Evolutionary conservation across 2,113 vertebrate species (phyloP).

Genomic region (Ceratotherium simum): DNA sequence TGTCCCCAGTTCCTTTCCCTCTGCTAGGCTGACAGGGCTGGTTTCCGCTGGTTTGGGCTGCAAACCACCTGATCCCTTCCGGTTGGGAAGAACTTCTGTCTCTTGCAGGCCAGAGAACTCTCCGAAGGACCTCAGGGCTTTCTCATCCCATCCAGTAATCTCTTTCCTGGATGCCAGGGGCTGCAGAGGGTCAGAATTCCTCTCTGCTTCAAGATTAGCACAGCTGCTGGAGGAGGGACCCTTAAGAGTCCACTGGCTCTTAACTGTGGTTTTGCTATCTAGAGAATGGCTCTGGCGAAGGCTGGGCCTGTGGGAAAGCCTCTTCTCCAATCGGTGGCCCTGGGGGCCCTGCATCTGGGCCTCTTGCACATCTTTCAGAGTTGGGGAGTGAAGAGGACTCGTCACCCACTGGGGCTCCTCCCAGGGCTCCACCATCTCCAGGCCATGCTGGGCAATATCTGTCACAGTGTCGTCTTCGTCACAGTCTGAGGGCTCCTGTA

Average conservation of each 20-base stretch:
- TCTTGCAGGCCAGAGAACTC: constrained; percentile 71
- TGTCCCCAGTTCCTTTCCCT: constrained; percentile 58
- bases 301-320: constrained; percentile 84
- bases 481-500: constrained; percentile 86
- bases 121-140: constrained; percentile 58
- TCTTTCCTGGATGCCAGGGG: neutral
- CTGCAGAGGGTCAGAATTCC: constrained; percentile 61
- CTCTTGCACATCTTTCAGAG: constrained; percentile 89
- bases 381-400: constrained; percentile 96
- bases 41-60: constrained; percentile 57
- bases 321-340: constrained; percentile 72
- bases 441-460: constrained; percentile 87
- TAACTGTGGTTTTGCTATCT: constrained; percentile 86
- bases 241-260: constrained; percentile 84
- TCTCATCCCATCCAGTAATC: constrained; percentile 70
- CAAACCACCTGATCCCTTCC: constrained; percentile 51
- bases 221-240: constrained; percentile 80
- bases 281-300: constrained; percentile 90
- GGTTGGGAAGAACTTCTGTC: constrained; percentile 30
- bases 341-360: constrained; percentile 72
- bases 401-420: constrained; percentile 98
- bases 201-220: constrained; percentile 69
- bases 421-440: constrained; percentile 96
- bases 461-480: constrained; percentile 90
- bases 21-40: neutral